Conservation (phyloP, 2,113 vertebrate species). For the Ammodytes dubius region DNA sequence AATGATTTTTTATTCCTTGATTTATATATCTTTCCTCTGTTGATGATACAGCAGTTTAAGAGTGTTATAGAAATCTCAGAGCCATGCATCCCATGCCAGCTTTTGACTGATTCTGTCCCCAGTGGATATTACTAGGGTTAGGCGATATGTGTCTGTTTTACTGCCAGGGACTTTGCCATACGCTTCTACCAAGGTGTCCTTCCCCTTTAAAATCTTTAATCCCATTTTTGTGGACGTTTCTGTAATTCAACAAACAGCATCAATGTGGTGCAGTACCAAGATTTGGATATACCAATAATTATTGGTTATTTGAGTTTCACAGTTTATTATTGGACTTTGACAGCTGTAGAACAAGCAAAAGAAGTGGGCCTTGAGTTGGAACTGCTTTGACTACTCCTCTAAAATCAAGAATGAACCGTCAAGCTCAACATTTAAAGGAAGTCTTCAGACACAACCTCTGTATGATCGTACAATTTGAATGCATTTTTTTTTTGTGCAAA, state of each 20-base stretch:
- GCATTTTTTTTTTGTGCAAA: no score
- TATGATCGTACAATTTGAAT: no score
- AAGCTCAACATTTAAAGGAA: background rate
- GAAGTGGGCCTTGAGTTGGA: background rate
- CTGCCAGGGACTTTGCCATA: background rate
- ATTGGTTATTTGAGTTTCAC: background rate
- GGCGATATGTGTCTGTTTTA: background rate
- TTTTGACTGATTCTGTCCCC: background rate
- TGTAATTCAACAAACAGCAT: background rate
- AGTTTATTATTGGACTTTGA: background rate
- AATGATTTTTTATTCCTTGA: slow-evolving; percentile 1
- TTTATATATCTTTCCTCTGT: background rate
- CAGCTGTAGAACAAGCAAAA: background rate
- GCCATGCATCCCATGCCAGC: slow-evolving; percentile 22
- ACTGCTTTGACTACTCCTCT: background rate
- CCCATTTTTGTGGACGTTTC: background rate
- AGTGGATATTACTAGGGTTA: background rate
- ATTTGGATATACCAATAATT: background rate
- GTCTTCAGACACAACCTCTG: no score
- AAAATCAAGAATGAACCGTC: background rate
- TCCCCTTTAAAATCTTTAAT: background rate
- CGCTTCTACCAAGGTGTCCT: background rate
- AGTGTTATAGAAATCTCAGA: slow-evolving; percentile 13
- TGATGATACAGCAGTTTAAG: slow-evolving; percentile 33
- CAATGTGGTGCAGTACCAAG: background rate